Evolutionary conservation across 2,797 vertebrate species (phyloP), one percentile per base, ranked within the genome.

Genomic region (Paedocypris micromegethes): DNA sequence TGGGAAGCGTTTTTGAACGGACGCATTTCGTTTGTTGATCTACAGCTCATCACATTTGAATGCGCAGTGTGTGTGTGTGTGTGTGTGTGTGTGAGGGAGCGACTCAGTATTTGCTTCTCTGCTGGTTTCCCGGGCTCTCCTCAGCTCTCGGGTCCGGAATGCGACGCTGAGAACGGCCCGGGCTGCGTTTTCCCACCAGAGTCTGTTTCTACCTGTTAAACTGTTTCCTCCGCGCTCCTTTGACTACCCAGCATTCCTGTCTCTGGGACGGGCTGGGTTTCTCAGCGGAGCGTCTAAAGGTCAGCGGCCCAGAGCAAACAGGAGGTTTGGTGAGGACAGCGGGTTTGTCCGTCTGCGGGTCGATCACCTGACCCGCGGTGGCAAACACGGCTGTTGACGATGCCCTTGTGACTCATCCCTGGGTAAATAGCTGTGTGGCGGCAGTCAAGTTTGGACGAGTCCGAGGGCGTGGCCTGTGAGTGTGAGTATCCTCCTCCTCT

Each of bases 341-440:
- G 47, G 45, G 61, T 5, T n/a, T 63, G 45, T 40, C n/a, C 50
- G 46, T 65, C 71, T 55, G 5, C 63, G 50, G 58, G 61, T 61
- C 62, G 72, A 74, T 73, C 72, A 75, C 56, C 61, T 50, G 59
- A 67, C 62, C 51, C 58, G 52, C 71, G 43, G 68, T 52, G 8
- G 70, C 66, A 77, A 81, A 74, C 73, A 9, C 9, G 50, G 52
- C 49, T 75, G 75, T 78, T 69, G 64, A 72, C 76, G 70, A 78
- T 68, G 58, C 73, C 23, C 73, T 69, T 57, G 66, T 77, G 78
- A 81, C 74, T 81, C 75, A 77, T 52, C 66, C 48, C 56, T 75
- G 37, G 5, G 71, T 72, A 75, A 81, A 77, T 70, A 75, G 43
- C 56, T 66, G 8, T 58, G 75, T 75, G 50, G 64, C 58, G 8